Percentiles rank a stretch among this genome's conserved stretches.
Evolutionary conservation across 2,888 invertebrate species (phyloP).

Genomic region (Cylloceria caligata): DNA sequence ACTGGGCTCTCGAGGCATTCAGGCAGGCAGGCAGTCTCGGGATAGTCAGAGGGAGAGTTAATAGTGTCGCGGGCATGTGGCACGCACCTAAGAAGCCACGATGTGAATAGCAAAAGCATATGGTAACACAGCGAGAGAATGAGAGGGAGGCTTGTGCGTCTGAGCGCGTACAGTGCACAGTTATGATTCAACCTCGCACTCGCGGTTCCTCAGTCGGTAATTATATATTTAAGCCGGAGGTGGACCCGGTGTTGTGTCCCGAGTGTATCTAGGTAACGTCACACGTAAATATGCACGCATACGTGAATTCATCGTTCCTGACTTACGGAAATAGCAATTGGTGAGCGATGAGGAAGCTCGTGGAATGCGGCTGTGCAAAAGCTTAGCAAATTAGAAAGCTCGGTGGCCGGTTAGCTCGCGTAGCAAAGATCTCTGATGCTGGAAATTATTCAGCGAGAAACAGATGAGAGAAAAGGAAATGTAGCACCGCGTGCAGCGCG

Average conservation of each 20-base stretch:
- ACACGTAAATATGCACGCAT: slow-evolving; percentile 17
- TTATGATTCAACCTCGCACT: slow-evolving; percentile 71
- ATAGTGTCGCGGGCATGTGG: slow-evolving; percentile 62
- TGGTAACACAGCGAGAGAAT: slow-evolving; percentile 42
- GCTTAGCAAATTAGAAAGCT: slow-evolving; percentile 65
- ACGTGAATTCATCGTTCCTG: slow-evolving; percentile 18
- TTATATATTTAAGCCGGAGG: slow-evolving; percentile 67
- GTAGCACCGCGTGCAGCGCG: slow-evolving; percentile 39
- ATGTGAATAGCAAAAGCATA: slow-evolving; percentile 58
- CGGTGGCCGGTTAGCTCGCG: slow-evolving; percentile 12
- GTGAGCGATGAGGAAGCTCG: slow-evolving; percentile 60
- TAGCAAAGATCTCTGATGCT: slow-evolving; percentile 33
- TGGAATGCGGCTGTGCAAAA: slow-evolving; percentile 68
- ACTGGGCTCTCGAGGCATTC: slow-evolving; percentile 14
- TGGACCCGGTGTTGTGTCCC: slow-evolving; percentile 29
- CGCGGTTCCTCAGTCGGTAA: no score
- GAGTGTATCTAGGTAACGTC: slow-evolving; percentile 55
- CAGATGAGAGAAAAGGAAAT: slow-evolving; percentile 28
- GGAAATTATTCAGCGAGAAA: slow-evolving; percentile 38
- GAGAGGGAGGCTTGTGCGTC: slow-evolving; percentile 37
- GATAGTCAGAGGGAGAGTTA: slow-evolving; percentile 46
- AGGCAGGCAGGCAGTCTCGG: slow-evolving; percentile 21
- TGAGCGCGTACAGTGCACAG: slow-evolving; percentile 48
- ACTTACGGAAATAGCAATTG: slow-evolving; percentile 64
- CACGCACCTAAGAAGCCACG: slow-evolving; percentile 61